Conservation (phyloP, 2,888 invertebrate genomes). For the Lacanobia oleracea region DNA sequence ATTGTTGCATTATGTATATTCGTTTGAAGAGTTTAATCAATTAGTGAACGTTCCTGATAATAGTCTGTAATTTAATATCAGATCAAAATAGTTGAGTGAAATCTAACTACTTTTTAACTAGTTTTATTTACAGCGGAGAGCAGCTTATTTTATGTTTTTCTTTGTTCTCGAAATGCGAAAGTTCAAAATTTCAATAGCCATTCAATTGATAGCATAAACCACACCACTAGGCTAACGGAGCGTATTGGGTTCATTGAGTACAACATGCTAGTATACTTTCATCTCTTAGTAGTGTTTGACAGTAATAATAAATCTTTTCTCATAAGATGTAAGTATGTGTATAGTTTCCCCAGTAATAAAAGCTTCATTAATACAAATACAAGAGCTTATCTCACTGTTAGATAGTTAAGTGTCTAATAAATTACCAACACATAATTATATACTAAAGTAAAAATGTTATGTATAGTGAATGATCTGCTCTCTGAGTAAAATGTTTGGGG, state of each 20-base stretch:
- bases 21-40: constrained; percentile 74
- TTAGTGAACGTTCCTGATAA: constrained; percentile 82
- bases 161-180: constrained; percentile 53
- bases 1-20: constrained; percentile 74
- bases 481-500: constrained; percentile 49
- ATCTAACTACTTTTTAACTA: constrained; percentile 65
- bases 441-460: constrained; percentile 56
- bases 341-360: constrained; percentile 42
- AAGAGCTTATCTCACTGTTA: constrained; percentile 67
- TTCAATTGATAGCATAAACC: constrained; percentile 10
- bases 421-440: constrained; percentile 45
- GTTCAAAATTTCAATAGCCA: not conserved
- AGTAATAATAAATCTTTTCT: constrained; percentile 44
- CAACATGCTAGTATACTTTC: constrained; percentile 19
- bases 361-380: constrained; percentile 48
- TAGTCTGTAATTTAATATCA: constrained; percentile 76
- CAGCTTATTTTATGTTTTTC: constrained; percentile 65
- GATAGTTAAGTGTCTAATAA: constrained; percentile 55
- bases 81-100: constrained; percentile 79
- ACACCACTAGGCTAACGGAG: not conserved
- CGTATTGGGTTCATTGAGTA: constrained; percentile 29
- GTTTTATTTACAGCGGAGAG: constrained; percentile 65
- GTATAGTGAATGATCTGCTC: constrained; percentile 55
- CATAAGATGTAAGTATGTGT: constrained; percentile 29
- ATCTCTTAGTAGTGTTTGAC: constrained; percentile 21